These are phyloP conservation scores for Coenobita brevimanus DNA, from an alignment of 1,140 invertebrate species.

Conservation along the genomic window DNA sequence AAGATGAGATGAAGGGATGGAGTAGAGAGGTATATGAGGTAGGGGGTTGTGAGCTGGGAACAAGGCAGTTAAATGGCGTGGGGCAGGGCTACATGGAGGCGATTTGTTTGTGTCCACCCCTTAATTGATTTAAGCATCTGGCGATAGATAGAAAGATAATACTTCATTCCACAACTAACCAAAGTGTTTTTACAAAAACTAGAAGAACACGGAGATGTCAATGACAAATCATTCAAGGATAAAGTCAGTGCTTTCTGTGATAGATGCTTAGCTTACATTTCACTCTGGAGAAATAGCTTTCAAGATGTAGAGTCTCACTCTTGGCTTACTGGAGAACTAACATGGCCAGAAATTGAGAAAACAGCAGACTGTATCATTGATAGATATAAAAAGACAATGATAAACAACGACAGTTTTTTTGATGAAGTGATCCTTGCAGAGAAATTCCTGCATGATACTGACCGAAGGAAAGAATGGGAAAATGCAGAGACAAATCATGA, in stretches of 20 bases:
- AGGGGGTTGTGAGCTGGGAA: no score
- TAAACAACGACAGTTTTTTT: background rate
- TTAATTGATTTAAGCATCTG: no score
- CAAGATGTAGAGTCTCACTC: background rate
- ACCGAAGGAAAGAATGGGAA: conserved; percentile 1
- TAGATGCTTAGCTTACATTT: conserved; percentile 11
- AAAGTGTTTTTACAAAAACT: conserved; percentile 11
- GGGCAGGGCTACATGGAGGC: no score
- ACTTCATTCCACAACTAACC: conserved; percentile 14
- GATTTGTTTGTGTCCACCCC: no score
- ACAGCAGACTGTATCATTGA: conserved; percentile 5
- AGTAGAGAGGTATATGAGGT: no score
- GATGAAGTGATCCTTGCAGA: background rate
- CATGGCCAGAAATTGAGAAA: background rate
- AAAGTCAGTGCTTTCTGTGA: conserved; percentile 12
- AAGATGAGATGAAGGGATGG: no score
- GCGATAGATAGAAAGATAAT: no score
- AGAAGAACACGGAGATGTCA: conserved; percentile 1
- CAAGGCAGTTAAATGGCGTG: no score
- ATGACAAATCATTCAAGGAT: conserved; percentile 24
- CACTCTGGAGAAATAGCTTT: conserved; percentile 25
- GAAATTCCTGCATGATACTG: background rate
- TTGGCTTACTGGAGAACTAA: conserved; percentile 1
- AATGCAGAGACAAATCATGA: background rate
- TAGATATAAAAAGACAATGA: background rate